Conservation (phyloP, 2,888 invertebrate genomes). For the Eulithis testata region DNA sequence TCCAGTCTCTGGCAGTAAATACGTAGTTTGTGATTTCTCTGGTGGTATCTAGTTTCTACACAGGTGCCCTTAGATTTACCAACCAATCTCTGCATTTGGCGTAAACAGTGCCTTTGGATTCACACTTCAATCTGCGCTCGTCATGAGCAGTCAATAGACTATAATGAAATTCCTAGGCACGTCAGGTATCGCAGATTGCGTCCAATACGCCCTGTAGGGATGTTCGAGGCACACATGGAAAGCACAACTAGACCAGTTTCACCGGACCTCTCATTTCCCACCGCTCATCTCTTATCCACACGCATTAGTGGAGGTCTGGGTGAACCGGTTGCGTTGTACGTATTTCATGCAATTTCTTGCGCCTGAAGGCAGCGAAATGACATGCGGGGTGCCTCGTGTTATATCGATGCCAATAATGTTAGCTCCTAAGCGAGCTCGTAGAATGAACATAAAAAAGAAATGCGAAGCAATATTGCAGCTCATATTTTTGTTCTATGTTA, state of each 20-base stretch:
- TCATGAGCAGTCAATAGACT: constrained; percentile 70
- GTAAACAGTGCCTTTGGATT: constrained; percentile 33
- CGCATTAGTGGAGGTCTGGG: constrained; percentile 44
- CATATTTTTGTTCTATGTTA: constrained; percentile 17
- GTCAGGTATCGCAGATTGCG: constrained; percentile 79
- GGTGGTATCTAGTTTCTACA: neutral
- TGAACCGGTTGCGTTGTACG: constrained; percentile 57
- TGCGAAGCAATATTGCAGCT: constrained; percentile 39
- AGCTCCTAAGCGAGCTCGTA: constrained; percentile 54
- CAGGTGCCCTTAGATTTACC: constrained; percentile 13
- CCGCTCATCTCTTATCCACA: constrained; percentile 27
- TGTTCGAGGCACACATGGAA: constrained; percentile 60
- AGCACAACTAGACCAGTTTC: constrained; percentile 52
- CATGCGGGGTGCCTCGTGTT: constrained; percentile 69
- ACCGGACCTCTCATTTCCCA: constrained; percentile 47
- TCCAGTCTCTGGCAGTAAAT: neutral
- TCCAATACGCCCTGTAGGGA: constrained; percentile 75
- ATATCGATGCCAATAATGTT: constrained; percentile 71
- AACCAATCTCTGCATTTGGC: constrained; percentile 27
- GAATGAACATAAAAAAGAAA: constrained; percentile 54
- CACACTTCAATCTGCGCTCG: constrained; percentile 59
- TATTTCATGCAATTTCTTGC: constrained; percentile 80
- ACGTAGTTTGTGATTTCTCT: no score
- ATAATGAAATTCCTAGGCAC: constrained; percentile 77
- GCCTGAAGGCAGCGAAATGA: constrained; percentile 75